phyloP scores from a whole-genome alignment of 1,140 invertebrate species.

The Neoseiulus cucumeris region DNA sequence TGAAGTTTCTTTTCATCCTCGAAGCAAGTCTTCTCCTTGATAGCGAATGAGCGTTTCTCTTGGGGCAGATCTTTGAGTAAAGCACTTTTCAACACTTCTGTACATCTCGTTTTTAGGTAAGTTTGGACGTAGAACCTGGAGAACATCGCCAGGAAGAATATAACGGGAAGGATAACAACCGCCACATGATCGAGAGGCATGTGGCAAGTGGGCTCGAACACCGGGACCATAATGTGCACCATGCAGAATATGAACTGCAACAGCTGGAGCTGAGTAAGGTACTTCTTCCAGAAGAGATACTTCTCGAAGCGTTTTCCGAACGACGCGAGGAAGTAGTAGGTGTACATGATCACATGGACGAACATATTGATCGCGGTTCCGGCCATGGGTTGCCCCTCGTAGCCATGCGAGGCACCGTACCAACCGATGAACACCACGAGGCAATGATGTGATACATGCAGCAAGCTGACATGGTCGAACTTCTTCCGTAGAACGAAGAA shows the following conservation, averaged over 20 bases:
- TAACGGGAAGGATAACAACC: not conserved
- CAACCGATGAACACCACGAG: slow-evolving; percentile 86
- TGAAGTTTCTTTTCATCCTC: no score
- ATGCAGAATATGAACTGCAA: slow-evolving; percentile 24
- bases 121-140: slow-evolving; percentile 1
- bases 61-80: no score
- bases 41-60: no score
- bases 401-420: slow-evolving; percentile 48
- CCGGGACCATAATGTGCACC: slow-evolving; percentile 22
- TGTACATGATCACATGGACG: slow-evolving; percentile 42
- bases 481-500: slow-evolving; percentile 48
- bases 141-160: slow-evolving; percentile 8
- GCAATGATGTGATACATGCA: slow-evolving; percentile 87
- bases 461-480: slow-evolving; percentile 45
- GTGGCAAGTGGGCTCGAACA: not conserved
- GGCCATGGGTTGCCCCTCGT: not conserved
- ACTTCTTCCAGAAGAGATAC: slow-evolving; percentile 35
- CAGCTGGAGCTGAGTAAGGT: slow-evolving; percentile 33
- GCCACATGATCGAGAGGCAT: not conserved
- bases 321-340: slow-evolving; percentile 32
- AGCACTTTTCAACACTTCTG: no score
- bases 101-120: not conserved
- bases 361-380: slow-evolving; percentile 48
- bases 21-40: no score
- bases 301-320: slow-evolving; percentile 30